These are phyloP conservation scores for Strigamia crassipes DNA, from an alignment of 2,888 invertebrate species.

Conservation along the genomic window DNA sequence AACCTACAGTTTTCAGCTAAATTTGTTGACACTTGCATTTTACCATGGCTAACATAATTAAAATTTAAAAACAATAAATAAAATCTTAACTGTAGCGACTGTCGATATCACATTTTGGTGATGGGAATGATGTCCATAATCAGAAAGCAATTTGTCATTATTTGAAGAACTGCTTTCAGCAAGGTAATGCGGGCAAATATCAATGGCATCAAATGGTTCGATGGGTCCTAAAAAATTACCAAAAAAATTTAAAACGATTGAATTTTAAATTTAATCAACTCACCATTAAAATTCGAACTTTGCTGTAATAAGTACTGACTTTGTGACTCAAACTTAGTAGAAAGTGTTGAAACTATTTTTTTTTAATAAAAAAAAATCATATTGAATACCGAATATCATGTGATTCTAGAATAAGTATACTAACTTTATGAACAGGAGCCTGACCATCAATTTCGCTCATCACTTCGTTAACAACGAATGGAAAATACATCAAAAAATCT, in stretches of 20 bases:
- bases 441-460: not conserved
- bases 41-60: constrained; percentile 12
- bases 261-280: not conserved
- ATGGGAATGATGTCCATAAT: constrained; percentile 25
- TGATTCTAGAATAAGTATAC: not conserved
- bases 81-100: not conserved
- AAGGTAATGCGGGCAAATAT: not conserved
- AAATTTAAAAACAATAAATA: not conserved
- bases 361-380: not conserved
- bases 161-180: constrained; percentile 3
- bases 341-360: constrained; percentile 26
- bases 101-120: not conserved
- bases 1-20: not conserved
- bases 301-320: constrained; percentile 7
- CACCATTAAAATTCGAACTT: constrained; percentile 23
- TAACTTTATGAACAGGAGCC: not conserved
- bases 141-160: constrained; percentile 15
- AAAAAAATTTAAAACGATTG: not conserved
- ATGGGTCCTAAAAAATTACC: not conserved
- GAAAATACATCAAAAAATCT: not conserved
- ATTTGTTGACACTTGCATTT: not conserved
- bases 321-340: not conserved
- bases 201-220: not conserved
- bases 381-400: not conserved
- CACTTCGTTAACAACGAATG: not conserved